A percentile compares a stretch with the other conserved stretches of the same genome.
Conservation (phyloP, 1,140 invertebrate genomes). For the Anagrus nilaparvatae region DNA sequence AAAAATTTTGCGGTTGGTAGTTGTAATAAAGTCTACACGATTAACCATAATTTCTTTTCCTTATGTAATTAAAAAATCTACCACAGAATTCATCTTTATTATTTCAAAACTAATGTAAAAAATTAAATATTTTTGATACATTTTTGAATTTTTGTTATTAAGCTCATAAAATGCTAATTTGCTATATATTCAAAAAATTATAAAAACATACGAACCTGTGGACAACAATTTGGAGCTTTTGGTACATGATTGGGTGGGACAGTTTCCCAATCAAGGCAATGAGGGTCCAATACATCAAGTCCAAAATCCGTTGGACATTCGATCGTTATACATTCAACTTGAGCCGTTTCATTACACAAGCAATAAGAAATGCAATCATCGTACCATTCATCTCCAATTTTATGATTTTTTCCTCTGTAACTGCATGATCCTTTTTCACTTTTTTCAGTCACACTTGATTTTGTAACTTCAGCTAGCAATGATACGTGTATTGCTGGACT, state of each 20-base stretch:
- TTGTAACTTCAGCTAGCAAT: slow-evolving; percentile 33
- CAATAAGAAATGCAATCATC: slow-evolving; percentile 67
- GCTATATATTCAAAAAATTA: too few species aligned
- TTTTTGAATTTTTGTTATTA: too few species aligned
- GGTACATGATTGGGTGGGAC: slow-evolving; percentile 60
- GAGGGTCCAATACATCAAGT: slow-evolving; percentile 67
- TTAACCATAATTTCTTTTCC: too few species aligned
- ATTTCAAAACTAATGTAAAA: too few species aligned
- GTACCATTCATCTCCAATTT: slow-evolving; percentile 50
- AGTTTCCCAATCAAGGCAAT: slow-evolving; percentile 76
- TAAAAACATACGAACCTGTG: slow-evolving; percentile 43
- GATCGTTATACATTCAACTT: slow-evolving; percentile 59
- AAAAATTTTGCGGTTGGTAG: too few species aligned
- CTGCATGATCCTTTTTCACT: slow-evolving; percentile 37
- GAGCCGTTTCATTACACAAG: slow-evolving; percentile 46
- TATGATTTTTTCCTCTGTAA: slow-evolving; percentile 49
- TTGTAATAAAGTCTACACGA: too few species aligned
- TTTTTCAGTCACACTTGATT: slow-evolving; percentile 33
- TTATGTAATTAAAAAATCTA: too few species aligned
- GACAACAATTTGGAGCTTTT: slow-evolving; percentile 71
- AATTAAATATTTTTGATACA: too few species aligned
- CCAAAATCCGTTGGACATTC: slow-evolving; percentile 75
- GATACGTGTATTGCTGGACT: slow-evolving; percentile 31
- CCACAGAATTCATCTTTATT: too few species aligned
- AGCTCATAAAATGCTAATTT: too few species aligned